Evolutionary conservation across 2,888 invertebrate species (phyloP), one percentile per base, ranked within the genome.

Genomic region (Cataglyphis cursor): DNA sequence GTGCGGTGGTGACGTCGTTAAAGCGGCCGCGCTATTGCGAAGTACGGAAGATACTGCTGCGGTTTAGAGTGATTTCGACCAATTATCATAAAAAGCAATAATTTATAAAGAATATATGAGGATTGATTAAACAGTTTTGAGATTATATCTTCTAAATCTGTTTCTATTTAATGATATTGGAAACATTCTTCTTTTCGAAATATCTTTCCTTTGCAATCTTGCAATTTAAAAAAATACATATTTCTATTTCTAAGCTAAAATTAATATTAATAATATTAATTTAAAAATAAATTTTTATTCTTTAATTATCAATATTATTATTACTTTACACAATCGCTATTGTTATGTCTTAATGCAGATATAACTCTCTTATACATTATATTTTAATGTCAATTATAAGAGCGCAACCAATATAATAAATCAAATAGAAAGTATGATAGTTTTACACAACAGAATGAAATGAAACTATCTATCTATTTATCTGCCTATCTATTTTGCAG

Each of bases 1-100:
- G 78, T 95, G 94, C 82, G 93, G 93, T 18, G 95, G 94, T 9
- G 94, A 95, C 48, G 93, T 95, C 24, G 93, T 94, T 1, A 95
- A 95, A 85, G 95, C 95, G 21, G 95, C 94, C n/a, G 93, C 94
- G 9, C 78, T 94, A 51, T 83, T 95, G 6, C 91, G 93, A 68
- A 95, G 90, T 80, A 92, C 93, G 18, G 94, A 95, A 9, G 95
- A 95, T 64, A 93, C 93, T 10, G 93, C 95, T 1, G 93, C 94
- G 8, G 95, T 95, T 85, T 95, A 90, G 83, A 59, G 8, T 44
- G n/a, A 38, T 44, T 31, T 70, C 31, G 38, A 73, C n/a, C 6
- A 5, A 18, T 24, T 72, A 38, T 35, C 5, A 3, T 54, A 9
- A 3, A 21, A 57, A 57, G 15, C 28, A 15, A 51, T 70, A 6